phyloP scores from a whole-genome alignment of 2,113 vertebrate species.

The Erpornis zantholeuca region DNA sequence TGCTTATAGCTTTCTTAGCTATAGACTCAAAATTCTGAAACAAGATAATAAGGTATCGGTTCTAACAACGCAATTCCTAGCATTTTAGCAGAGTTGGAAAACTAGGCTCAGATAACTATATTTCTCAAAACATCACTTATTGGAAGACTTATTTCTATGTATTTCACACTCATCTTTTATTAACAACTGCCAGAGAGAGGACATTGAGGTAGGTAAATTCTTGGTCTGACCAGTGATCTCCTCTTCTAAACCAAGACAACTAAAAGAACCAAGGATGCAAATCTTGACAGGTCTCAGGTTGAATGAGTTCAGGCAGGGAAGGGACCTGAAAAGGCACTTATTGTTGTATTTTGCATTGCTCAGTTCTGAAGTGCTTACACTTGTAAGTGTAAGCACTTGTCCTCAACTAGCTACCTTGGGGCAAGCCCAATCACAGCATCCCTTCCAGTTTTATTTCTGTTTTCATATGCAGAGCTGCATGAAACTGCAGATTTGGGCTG shows the following conservation, averaged over 20 bases:
- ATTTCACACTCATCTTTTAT: background rate
- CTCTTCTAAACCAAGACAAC: background rate
- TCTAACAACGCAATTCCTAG: background rate
- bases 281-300: background rate
- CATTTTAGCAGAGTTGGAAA: background rate
- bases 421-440: background rate
- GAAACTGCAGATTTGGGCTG: slow-evolving; percentile 25
- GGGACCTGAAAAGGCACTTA: background rate
- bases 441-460: background rate
- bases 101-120: background rate
- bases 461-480: background rate
- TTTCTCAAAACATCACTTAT: background rate
- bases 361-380: background rate
- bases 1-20: background rate
- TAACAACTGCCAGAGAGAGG: background rate
- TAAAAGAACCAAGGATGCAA: background rate
- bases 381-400: too few relatives aligned
- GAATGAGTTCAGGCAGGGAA: background rate
- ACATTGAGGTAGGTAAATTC: background rate
- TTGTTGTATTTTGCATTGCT: background rate
- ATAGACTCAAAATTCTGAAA: background rate
- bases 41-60: background rate
- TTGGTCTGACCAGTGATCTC: background rate
- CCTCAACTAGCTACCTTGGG: background rate
- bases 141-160: background rate